These are phyloP conservation scores for Thermophis baileyi DNA, from an alignment of 2,113 vertebrate genomes.

Conservation along the genomic window DNA sequence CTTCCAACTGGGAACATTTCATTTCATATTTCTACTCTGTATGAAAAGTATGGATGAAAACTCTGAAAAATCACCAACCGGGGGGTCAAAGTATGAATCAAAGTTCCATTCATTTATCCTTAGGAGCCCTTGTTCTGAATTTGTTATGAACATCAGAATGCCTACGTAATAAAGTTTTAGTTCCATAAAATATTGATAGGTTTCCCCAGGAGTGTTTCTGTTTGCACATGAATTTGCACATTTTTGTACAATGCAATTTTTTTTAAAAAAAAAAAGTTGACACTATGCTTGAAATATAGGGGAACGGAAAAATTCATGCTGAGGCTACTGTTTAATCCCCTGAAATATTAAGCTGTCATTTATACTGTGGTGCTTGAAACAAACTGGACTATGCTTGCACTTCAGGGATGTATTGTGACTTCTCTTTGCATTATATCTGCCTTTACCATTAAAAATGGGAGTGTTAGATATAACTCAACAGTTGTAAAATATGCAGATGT, in stretches of 20 bases:
- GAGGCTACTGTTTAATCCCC: neutral
- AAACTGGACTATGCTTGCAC: neutral
- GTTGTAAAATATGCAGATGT: neutral
- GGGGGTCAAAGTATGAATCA: neutral
- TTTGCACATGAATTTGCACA: neutral
- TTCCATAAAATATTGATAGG: neutral
- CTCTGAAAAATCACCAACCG: neutral
- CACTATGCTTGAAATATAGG: neutral
- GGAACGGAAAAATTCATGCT: neutral
- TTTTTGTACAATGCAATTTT: neutral
- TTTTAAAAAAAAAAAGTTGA: neutral
- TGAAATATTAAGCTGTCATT: neutral
- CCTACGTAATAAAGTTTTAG: neutral
- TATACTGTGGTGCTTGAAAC: neutral
- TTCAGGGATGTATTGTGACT: neutral
- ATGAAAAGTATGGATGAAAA: neutral
- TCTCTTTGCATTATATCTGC: neutral
- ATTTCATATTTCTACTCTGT: neutral
- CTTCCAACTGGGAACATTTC: neutral
- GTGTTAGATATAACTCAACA: neutral
- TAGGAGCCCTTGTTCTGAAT: neutral
- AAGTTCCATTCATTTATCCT: neutral
- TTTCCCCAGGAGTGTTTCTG: neutral
- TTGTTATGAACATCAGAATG: neutral
- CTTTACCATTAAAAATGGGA: neutral